A percentile compares a stretch with the other conserved stretches of the same genome.
These are phyloP conservation scores for Eulithis prunata DNA, from an alignment of 2,888 invertebrate genomes.

Conservation along the genomic window DNA sequence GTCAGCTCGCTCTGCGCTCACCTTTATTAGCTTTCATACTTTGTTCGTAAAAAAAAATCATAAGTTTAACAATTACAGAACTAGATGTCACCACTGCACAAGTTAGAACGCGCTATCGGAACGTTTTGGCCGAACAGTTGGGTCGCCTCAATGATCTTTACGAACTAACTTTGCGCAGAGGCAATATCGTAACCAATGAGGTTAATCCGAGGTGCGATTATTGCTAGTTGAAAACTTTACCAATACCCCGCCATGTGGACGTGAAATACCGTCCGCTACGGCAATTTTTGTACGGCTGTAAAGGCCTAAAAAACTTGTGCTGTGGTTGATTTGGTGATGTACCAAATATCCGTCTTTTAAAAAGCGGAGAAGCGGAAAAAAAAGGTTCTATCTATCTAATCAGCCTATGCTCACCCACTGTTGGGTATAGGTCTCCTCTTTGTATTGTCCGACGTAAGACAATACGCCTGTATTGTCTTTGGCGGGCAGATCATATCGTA, in stretches of 20 bases:
- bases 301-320: conserved; percentile 58
- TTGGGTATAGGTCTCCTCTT: no score
- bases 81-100: conserved; percentile 26
- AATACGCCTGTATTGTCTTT: no score
- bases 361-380: no score
- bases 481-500: no score
- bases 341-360: no score
- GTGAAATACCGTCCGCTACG: conserved; percentile 93
- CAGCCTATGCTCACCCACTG: no score
- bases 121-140: conserved; percentile 12
- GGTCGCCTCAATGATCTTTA: not conserved
- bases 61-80: conserved; percentile 5
- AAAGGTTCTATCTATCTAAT: no score
- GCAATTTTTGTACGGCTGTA: conserved; percentile 91
- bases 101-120: conserved; percentile 27
- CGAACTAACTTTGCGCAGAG: conserved; percentile 92
- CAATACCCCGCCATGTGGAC: conserved; percentile 95
- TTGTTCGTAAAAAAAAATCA: not conserved
- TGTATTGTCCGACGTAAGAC: no score
- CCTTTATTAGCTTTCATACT: no score
- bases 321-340: no score
- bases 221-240: conserved; percentile 97
- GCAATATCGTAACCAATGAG: conserved; percentile 97
- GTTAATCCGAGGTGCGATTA: conserved; percentile 95
- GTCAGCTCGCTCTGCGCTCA: no score